A percentile compares a stretch with the other conserved stretches of the same genome.
phyloP scores from a whole-genome alignment of 2,797 vertebrate species.

The Syndactyla subalaris region DNA sequence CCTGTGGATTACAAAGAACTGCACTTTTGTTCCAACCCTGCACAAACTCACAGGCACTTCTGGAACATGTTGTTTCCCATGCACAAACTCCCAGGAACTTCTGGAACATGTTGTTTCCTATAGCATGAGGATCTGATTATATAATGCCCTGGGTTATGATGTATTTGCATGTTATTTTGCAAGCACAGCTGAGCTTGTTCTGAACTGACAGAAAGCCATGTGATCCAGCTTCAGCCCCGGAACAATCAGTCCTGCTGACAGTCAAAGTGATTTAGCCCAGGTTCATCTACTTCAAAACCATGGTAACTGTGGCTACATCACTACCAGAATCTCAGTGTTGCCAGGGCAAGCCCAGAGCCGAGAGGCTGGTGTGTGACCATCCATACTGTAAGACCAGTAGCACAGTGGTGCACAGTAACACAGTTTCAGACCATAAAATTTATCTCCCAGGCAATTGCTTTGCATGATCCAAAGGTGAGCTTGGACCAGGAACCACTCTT shows the following conservation, averaged over 20 bases:
- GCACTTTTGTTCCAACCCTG: not conserved
- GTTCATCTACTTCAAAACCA: not conserved
- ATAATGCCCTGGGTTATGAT: not conserved
- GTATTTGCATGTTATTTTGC: not conserved
- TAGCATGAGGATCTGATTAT: constrained; percentile 26
- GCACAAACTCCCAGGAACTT: not conserved
- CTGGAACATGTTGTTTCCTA: not conserved
- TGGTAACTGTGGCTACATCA: not conserved
- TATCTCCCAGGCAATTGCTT: not conserved
- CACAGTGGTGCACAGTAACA: not conserved
- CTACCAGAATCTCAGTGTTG: accelerated
- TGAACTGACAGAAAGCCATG: not conserved
- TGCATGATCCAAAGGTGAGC: not conserved
- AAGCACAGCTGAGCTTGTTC: not conserved
- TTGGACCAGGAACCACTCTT: not conserved
- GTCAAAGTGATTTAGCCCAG: not conserved
- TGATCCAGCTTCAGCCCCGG: not conserved
- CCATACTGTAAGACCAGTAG: not conserved
- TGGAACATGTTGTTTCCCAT: not conserved
- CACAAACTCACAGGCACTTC: not conserved
- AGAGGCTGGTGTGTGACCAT: not conserved
- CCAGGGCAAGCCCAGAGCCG: not conserved
- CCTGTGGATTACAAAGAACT: not conserved
- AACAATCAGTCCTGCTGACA: not conserved
- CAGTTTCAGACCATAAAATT: not conserved